These are phyloP conservation scores for Pangasius larnaudii DNA, from an alignment of 2,797 vertebrate genomes.

Conservation along the genomic window DNA sequence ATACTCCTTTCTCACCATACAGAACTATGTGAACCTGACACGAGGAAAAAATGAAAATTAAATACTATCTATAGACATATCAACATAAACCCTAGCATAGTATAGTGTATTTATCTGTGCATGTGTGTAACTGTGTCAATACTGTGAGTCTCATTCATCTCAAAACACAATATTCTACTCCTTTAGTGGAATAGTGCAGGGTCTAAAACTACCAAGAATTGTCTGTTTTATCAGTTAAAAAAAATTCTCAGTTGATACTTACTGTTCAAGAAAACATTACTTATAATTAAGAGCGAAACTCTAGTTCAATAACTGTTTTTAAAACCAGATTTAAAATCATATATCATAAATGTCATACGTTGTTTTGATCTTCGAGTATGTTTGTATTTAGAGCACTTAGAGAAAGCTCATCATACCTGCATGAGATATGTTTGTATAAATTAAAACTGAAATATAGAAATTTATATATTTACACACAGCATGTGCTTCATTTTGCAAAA, in stretches of 20 bases:
- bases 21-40: constrained; percentile 80
- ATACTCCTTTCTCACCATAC: constrained; percentile 75
- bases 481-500: background rate
- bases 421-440: background rate
- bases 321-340: background rate
- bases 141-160: background rate
- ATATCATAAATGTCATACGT: background rate
- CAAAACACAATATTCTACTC: background rate
- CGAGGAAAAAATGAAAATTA: background rate
- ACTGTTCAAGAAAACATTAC: background rate
- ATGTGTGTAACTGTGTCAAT: background rate
- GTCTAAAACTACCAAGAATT: background rate
- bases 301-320: no score
- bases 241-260: background rate
- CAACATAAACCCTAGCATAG: background rate
- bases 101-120: background rate
- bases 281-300: background rate
- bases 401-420: background rate
- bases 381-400: background rate
- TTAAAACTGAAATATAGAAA: no score
- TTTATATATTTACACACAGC: no score
- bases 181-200: background rate
- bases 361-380: background rate
- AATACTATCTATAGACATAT: background rate
- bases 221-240: background rate